Base-by-base conservation (phyloP, 2,888 invertebrate species). In the Cerceris ruficornis region DNA sequence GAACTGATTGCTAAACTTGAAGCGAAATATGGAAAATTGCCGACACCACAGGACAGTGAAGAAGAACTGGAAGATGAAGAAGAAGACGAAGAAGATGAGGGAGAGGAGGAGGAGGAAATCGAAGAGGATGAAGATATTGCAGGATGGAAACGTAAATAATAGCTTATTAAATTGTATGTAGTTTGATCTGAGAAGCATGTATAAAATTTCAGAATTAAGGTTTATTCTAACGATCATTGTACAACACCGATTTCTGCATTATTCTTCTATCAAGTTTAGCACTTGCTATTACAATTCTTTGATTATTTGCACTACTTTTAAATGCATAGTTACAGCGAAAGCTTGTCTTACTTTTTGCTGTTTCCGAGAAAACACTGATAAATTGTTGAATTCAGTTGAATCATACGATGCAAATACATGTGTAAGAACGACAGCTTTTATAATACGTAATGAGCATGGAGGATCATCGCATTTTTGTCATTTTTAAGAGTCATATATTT, bases 1-100 rank as follows among this genome's bases (percentile, higher is more conserved):
- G 96, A 96, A 80, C 92, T 96, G 60, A 93, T 96, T 86, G 95
- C 93, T 87, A 94, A 96, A 81, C 92, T 96, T 71, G 96, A 80
- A 64, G 68, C 80, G 13, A 77, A 68, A 55, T 80, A 80, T 52
- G 80, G 80, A 60, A 80, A 67, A 52, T 58, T 80, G 49, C 8
- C 73, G 41, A 52, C 42, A 54, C 39, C 55, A 11, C 52, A 70
- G 46, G 88, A 89, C 11, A 94, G 94, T 80, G 87, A 90, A 75
- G 85, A 82, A 39, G 92, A 93, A 91, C 94, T 84, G 83, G 94
- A 88, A 88, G 94, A 89, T 89, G 93, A 93, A 87, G 90, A 90
- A 84, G 92, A 91, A 85, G 92, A 94, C 91, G 95, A 94, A 17
- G 86, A 83, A 8, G 89, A 86, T 15, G 90, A 88, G 6, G 90